These are phyloP conservation scores for Lithophane leautieri DNA, from an alignment of 2,888 invertebrate species.

Conservation along the genomic window DNA sequence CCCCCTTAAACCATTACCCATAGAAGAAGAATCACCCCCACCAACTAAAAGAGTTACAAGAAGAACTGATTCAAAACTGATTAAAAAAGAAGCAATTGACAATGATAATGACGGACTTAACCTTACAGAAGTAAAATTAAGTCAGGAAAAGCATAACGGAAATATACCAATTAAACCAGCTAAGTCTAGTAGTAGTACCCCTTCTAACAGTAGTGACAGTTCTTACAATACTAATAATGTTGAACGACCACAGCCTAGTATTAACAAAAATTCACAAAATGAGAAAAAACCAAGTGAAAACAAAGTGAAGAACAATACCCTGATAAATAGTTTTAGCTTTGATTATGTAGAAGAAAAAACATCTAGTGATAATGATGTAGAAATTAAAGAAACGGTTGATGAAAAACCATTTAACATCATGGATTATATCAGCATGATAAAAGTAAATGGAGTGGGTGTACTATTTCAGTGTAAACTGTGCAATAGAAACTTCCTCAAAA, in stretches of 20 bases:
- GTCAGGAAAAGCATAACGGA: slow-evolving; percentile 64
- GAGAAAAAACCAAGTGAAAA: slow-evolving; percentile 33
- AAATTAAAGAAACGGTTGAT: slow-evolving; percentile 60
- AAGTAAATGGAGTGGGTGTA: slow-evolving; percentile 86
- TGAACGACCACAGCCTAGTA: slow-evolving; percentile 24
- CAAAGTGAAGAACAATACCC: slow-evolving; percentile 25
- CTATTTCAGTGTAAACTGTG: slow-evolving; percentile 87
- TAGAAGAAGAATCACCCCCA: slow-evolving; percentile 59
- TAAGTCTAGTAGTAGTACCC: slow-evolving; percentile 24
- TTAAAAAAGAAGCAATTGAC: slow-evolving; percentile 46
- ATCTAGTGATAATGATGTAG: slow-evolving; percentile 52
- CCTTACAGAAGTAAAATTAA: slow-evolving; percentile 68
- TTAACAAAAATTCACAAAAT: slow-evolving; percentile 16
- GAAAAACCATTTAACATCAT: slow-evolving; percentile 82
- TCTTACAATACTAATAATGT: slow-evolving; percentile 13
- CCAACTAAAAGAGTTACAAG: slow-evolving; percentile 60
- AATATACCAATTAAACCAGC: slow-evolving; percentile 50
- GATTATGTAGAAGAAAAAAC: slow-evolving; percentile 53
- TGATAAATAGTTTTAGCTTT: slow-evolving; percentile 56
- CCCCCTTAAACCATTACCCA: slow-evolving; percentile 66
- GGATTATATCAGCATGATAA: slow-evolving; percentile 86
- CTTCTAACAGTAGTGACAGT: slow-evolving; percentile 28
- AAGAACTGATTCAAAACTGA: slow-evolving; percentile 44
- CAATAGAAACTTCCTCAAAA: slow-evolving; percentile 85
- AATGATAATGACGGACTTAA: slow-evolving; percentile 57